Evolutionary conservation across 2,113 vertebrate genomes (phyloP).

Genomic region (Himantopus leucocephalus): DNA sequence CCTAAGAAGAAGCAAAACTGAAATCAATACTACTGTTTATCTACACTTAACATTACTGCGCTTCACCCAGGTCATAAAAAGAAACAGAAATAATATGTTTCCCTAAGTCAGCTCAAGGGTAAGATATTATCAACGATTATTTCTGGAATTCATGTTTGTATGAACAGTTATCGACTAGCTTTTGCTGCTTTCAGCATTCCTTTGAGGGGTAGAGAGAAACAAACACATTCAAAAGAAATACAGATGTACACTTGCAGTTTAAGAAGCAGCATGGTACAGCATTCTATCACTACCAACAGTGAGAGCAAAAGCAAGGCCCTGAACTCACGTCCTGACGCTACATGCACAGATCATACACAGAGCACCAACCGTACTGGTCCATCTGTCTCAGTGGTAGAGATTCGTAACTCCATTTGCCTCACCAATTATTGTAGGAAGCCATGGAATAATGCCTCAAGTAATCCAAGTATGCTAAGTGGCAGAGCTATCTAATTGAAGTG

Average conservation of each 20-base stretch:
- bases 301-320: neutral
- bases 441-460: neutral
- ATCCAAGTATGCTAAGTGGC: neutral
- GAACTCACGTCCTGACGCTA: fast-evolving
- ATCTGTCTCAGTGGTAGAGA: neutral
- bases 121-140: neutral
- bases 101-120: neutral
- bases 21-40: neutral
- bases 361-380: neutral
- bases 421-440: neutral
- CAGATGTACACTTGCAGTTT: neutral
- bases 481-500: neutral
- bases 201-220: neutral
- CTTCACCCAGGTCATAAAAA: neutral
- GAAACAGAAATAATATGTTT: neutral
- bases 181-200: neutral
- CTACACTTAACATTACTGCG: neutral
- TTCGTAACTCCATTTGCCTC: neutral
- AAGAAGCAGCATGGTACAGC: neutral
- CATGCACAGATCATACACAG: neutral
- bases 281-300: neutral
- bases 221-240: neutral
- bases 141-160: neutral
- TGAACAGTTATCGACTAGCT: neutral
- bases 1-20: constrained; percentile 71